Percentiles rank a stretch among this genome's conserved stretches.
These are phyloP conservation scores for Deilephila elpenor DNA, from an alignment of 2,888 invertebrate genomes.

Conservation along the genomic window DNA sequence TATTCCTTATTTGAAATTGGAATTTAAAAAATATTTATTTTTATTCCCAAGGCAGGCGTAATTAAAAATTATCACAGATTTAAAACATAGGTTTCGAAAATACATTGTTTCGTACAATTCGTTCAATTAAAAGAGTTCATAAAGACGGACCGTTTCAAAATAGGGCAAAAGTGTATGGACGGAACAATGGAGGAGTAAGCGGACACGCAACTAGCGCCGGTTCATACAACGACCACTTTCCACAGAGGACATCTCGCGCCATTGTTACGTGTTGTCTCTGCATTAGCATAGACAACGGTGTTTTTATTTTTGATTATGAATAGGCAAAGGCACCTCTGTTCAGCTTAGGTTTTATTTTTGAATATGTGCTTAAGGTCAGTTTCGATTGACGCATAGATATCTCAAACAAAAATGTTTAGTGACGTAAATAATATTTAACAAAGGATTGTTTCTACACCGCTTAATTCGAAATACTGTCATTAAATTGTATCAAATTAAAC, in stretches of 20 bases:
- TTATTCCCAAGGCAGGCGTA: background rate
- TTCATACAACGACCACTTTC: slow-evolving; percentile 32
- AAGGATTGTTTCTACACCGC: background rate
- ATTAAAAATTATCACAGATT: slow-evolving; percentile 30
- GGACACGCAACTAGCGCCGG: slow-evolving; percentile 68
- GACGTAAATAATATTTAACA: background rate
- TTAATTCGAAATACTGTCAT: background rate
- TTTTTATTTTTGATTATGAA: slow-evolving; percentile 27
- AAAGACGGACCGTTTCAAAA: slow-evolving; percentile 24
- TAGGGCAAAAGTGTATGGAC: slow-evolving; percentile 32
- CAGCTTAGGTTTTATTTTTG: slow-evolving; percentile 32
- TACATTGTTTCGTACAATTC: slow-evolving; percentile 11
- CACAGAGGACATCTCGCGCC: slow-evolving; percentile 34
- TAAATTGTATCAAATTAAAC: background rate
- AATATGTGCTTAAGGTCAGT: slow-evolving; percentile 1
- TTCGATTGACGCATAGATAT: background rate
- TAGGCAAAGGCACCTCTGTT: slow-evolving; percentile 20
- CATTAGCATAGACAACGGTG: slow-evolving; percentile 26
- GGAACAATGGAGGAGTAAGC: slow-evolving; percentile 69
- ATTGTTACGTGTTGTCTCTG: slow-evolving; percentile 35
- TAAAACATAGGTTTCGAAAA: slow-evolving; percentile 38
- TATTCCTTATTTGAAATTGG: background rate
- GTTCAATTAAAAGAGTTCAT: slow-evolving; percentile 26
- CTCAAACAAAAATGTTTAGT: background rate
- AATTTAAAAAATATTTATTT: background rate